These are phyloP conservation scores for Chrysocyon brachyurus DNA, from an alignment of 2,797 vertebrate genomes.

Conservation along the genomic window DNA sequence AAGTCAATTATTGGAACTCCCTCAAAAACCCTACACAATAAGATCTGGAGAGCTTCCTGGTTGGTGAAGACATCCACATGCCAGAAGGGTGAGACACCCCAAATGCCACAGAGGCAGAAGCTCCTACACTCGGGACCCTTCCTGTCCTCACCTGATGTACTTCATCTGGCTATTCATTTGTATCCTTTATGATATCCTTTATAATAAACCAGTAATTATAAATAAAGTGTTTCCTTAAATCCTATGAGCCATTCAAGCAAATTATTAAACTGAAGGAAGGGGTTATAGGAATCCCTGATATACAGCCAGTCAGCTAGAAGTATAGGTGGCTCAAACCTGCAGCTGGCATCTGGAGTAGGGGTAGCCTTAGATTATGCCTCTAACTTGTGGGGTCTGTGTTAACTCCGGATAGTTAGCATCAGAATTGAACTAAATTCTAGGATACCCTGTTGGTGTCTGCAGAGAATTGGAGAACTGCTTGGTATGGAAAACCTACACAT, in stretches of 20 bases:
- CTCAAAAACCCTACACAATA: not conserved
- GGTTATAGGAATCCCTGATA: not conserved
- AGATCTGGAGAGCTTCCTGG: not conserved
- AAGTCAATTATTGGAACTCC: not conserved
- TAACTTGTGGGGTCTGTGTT: not conserved
- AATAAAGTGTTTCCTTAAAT: not conserved
- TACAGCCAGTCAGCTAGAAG: not conserved
- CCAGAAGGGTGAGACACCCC: not conserved
- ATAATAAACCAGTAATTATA: not conserved
- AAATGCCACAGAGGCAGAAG: not conserved
- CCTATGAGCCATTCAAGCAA: not conserved
- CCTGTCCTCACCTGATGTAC: not conserved
- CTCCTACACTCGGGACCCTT: not conserved
- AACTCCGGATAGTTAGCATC: not conserved
- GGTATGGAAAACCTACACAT: not conserved
- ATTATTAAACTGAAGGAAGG: not conserved
- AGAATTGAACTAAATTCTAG: not conserved
- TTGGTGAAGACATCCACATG: not conserved
- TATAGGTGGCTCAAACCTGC: not conserved
- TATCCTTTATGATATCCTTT: not conserved
- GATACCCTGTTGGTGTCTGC: not conserved
- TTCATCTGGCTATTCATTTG: not conserved
- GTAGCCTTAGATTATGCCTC: not conserved
- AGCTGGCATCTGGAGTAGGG: not conserved
- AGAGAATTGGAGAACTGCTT: not conserved